phyloP scores from a whole-genome alignment of 2,797 vertebrate genomes.

The Neolamprologus multifasciatus region DNA sequence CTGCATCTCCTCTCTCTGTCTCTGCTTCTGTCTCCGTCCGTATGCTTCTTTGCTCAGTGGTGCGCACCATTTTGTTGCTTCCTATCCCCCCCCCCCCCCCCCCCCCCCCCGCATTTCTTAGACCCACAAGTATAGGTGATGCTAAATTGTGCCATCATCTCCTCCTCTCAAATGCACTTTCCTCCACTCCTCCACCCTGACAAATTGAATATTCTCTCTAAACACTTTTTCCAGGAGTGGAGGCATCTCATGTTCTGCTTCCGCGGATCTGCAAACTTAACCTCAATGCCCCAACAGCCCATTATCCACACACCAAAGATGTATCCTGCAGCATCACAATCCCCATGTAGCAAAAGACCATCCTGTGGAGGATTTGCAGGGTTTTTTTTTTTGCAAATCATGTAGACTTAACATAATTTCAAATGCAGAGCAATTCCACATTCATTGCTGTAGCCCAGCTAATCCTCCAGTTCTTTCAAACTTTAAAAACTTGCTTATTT shows the following conservation, averaged over 20 bases:
- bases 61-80: not conserved
- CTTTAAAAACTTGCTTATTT: not conserved
- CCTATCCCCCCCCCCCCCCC: not conserved
- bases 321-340: not conserved
- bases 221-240: slow-evolving; percentile 38
- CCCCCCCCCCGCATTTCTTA: not conserved
- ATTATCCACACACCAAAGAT: not conserved
- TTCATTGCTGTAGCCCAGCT: not conserved
- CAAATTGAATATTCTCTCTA: slow-evolving; percentile 55
- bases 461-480: not conserved
- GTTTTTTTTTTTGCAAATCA: not conserved
- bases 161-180: slow-evolving; percentile 34
- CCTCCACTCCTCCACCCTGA: slow-evolving; percentile 35
- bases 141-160: slow-evolving; percentile 24
- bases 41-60: not conserved
- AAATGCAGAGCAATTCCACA: not conserved
- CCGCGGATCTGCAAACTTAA: slow-evolving; percentile 7
- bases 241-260: slow-evolving; percentile 40
- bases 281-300: not conserved
- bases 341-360: not conserved
- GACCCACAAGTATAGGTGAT: slow-evolving; percentile 16
- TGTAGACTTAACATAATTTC: not conserved
- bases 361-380: not conserved
- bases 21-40: not conserved
- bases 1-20: not conserved